Evolutionary conservation across 2,888 invertebrate genomes (phyloP), one percentile per base, ranked within the genome.

Genomic region (Coenonympha glycerion): DNA sequence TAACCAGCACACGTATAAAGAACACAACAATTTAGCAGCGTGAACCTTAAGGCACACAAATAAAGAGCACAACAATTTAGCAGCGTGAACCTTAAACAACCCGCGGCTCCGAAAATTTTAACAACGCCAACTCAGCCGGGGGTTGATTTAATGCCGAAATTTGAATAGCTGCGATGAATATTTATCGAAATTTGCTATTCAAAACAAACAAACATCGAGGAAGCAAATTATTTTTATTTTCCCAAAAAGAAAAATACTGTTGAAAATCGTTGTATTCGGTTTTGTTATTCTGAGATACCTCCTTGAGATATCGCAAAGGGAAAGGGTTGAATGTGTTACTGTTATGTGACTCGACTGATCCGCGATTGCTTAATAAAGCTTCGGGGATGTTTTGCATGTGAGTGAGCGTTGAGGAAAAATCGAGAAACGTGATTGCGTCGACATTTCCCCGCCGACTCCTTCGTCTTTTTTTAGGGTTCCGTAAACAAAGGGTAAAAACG

Each of bases 61-160:
- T 22, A 21, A 33, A 52, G 21, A 33, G 51, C 60, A 51, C 44
- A 45, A 30, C 3, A 58, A 66, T 45, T 59, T 42, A n/a, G 49
- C 22, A 49, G 61, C 37, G 3, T 68, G 49, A 59, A 31, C 40
- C 28, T 39, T 54, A 49, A 56, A 53, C 54, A 55, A 16, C 48
- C 31, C 37, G 47, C 40, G 37, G 41, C 42, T 39, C 36, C 37
- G 33, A 47, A 47, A 40, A 58, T 52, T 48, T 37, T 47, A 44
- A 44, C 47, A 45, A 22, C 34, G 36, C 26, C 31, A 44, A 15
- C 31, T 40, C 33, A 42, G 42, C 44, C 30, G 47, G 46, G 39
- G 40, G 40, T 50, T 50, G 49, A 55, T 53, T 40, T 31, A 9
- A 49, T 48, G 36, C 18, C 9, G 26, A 46, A 54, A 47, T 49